Evolutionary conservation across 2,888 invertebrate species (phyloP), one percentile per base, ranked within the genome.

Genomic region (Trissoscelio sp.): DNA sequence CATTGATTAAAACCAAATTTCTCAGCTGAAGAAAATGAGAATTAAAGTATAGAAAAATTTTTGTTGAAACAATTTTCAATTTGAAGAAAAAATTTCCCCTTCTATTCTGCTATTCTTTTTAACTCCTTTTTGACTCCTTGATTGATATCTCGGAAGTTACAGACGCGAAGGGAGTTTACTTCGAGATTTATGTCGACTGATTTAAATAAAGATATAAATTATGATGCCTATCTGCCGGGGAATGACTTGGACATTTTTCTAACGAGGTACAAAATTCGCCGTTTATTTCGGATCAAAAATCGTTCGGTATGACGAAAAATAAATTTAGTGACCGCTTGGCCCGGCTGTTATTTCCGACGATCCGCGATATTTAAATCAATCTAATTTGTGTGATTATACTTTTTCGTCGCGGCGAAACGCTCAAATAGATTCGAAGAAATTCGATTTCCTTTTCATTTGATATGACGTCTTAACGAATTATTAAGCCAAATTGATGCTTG

Each of bases 181-280:
- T 11, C 18, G 31, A 62, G 60, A 73, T 73, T 73, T 73, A 73
- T 62, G 62, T 64, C 31, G 55, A 20, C 42, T 73, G 53, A 73
- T 73, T 73, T 73, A 62, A 73, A 73, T 73, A 73, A 73, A 73
- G 72, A 62, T 62, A 73, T 73, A 73, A 73, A 73, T 73, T 53
- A 53, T 18, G 72, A 53, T 53, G 48, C 22, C 48, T 72, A 60
- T 72, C 58, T 39, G 58, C 5, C 58, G 22, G 48, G 46, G 57
- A 66, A 39, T 39, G 44, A 58, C 60, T 60, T 48, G 22, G 58
- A 48, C 12, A 42, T 48, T 70, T 66, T 16, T 66, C 44, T 12
- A 24, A 51, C 28, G 22, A 46, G n/a, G n/a, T 16, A 55, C 55
- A 31, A 55, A 53, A 12, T 1, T 2, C 2, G 18, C 9, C 14